Evolutionary conservation across 2,888 invertebrate species (phyloP), one percentile per base, ranked within the genome.

Genomic region (Choristoneura rosaceana): DNA sequence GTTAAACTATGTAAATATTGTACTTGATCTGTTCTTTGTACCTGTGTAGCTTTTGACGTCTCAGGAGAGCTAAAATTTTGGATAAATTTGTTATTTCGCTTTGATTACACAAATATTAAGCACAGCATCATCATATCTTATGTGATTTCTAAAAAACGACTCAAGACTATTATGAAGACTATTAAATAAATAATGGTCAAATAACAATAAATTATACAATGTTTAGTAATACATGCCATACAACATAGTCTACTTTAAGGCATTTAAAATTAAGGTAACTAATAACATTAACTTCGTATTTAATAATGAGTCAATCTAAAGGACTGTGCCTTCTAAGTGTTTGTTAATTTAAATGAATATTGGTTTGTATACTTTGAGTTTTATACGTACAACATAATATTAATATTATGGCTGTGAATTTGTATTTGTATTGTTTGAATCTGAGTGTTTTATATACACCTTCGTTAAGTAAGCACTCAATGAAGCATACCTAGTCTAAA

Each of bases 311-410:
- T 83, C 83, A 81, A 83, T 84, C 82, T 79, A 78, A 79, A 79
- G 79, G 80, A 83, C 83, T 84, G 85, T 85, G 85, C 85, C 85
- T 85, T 85, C 77, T 79, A 78, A 74, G 66, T 59, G 74, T 77
- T 78, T 76, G 76, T 74, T 75, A 64, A 74, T 73, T 70, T 41
- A 60, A 41, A 65, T 66, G 17, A 70, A 65, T 60, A 50, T 71
- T 68, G 41, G 12, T 64, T 69, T 69, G 38, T 70, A 64, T 73
- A 73, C 63, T 60, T 59, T 73, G 64, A 64, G 63, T 73, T 73
- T 73, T 59, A 50, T 68, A 68, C 60, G 33, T 63, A 59, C 50
- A 55, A 68, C 63, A 52, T 73, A 52, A 69, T 55, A 4, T 25
- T 69, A 69, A 73, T 73, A 47, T 63, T 33, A 60, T 69, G 73